phyloP scores from a whole-genome alignment of 2,113 vertebrate genomes.

The Danionella cerebrum region DNA sequence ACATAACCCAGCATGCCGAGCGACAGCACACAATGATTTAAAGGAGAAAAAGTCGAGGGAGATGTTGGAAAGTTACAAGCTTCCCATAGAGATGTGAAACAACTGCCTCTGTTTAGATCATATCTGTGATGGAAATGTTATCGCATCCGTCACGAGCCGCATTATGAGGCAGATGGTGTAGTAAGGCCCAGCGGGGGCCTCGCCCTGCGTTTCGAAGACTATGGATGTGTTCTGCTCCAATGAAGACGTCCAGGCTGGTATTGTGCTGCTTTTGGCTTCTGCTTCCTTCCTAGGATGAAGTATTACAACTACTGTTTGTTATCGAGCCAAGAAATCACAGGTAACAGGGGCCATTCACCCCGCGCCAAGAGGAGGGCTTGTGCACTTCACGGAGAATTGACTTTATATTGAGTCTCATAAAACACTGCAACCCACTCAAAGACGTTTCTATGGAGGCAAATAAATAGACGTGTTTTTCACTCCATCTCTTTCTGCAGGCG shows the following conservation, averaged over 20 bases:
- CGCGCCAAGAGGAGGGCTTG: slow-evolving; percentile 15
- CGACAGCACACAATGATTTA: not conserved
- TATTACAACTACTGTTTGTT: slow-evolving; percentile 38
- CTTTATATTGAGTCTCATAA: slow-evolving; percentile 45
- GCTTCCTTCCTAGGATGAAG: slow-evolving; percentile 17
- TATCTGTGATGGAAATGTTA: not conserved
- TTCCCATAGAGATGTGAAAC: not conserved
- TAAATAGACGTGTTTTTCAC: slow-evolving; percentile 33
- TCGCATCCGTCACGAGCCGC: not conserved
- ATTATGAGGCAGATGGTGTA: not conserved
- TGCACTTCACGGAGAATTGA: slow-evolving; percentile 42
- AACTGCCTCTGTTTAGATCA: not conserved
- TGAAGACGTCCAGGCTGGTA: not conserved
- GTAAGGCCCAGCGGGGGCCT: not conserved
- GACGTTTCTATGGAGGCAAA: slow-evolving; percentile 39
- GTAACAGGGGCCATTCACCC: slow-evolving; percentile 34
- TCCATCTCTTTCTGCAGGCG: slow-evolving; percentile 8
- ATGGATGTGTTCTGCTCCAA: not conserved
- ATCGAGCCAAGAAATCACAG: slow-evolving; percentile 32
- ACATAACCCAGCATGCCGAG: not conserved
- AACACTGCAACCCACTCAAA: slow-evolving; percentile 29
- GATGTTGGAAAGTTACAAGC: not conserved
- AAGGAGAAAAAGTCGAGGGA: not conserved
- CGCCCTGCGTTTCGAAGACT: not conserved
- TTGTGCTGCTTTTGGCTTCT: slow-evolving; percentile 12